Base-by-base conservation (phyloP, 2,113 vertebrate species). In the Podarcis muralis region DNA sequence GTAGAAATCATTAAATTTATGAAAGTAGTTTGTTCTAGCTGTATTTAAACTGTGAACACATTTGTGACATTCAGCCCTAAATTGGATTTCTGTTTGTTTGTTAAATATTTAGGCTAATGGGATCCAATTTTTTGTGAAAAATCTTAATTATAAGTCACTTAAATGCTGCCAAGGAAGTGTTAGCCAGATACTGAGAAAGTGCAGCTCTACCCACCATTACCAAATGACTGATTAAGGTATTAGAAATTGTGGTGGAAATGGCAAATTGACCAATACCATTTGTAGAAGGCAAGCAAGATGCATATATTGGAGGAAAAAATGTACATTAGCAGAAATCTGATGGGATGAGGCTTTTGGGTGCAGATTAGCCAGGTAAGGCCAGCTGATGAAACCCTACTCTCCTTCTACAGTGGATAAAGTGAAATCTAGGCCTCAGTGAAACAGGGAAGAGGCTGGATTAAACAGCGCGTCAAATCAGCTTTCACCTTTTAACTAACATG, bases 241-340 rank as follows among this genome's bases (percentile, higher is more conserved):
- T 18, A 80, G 27, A 53, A 80, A 57, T 7, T 22, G 2, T 30
- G 6, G 35, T 15, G 48, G 15, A 80, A 80, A 15, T 15, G 48
- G 48, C 27, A 57, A 30, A 59, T n/a, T 15, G 23, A 57, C 5
- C 27, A 5, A 30, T 23, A 77, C 25, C 9, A 11, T 27, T 72
- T 27, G 25, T 30, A 30, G 69, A 27, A n/a, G 69, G 69, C 25
- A 71, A 53, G 48, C 48, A 53, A 53, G 48, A 53, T 53, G 48
- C 48, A 48, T 48, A 11, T 48, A 12, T 48, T 48, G 48, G 43
- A 1, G 6, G 6, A 1, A 1, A 1, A 1, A 0, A 48, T 48
- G 48, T 48, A 53, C 9, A 53, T 53, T 53, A 53, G 48, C 48
- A 53, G 48, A 53, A 53, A 53, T 0, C 48, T 53, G 48, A 11